Evolutionary conservation across 2,888 invertebrate genomes (phyloP).

Genomic region (Drosophila dives): DNA sequence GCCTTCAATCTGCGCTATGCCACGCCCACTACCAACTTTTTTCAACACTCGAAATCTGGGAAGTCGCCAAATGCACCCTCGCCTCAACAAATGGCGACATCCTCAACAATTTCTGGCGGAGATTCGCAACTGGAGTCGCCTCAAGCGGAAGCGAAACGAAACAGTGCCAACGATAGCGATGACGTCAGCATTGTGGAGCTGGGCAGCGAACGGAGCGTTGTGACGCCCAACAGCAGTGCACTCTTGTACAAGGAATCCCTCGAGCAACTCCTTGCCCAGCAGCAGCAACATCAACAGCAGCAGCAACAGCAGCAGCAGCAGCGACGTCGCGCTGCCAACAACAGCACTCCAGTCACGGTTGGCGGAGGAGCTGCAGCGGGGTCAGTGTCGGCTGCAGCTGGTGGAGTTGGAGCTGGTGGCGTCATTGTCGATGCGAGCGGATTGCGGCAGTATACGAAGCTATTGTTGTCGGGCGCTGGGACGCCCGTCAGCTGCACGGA

Average conservation of each 20-base stretch:
- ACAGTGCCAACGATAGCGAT: conserved; percentile 49
- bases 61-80: conserved; percentile 75
- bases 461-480: conserved; percentile 71
- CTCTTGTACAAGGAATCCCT: conserved; percentile 70
- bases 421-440: conserved; percentile 77
- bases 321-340: conserved; percentile 68
- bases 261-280: conserved; percentile 66
- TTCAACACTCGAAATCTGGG: conserved; percentile 59
- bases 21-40: conserved; percentile 59
- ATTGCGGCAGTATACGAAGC: conserved; percentile 80
- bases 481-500: conserved; percentile 81
- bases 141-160: conserved; percentile 44
- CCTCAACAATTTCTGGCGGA: conserved; percentile 45
- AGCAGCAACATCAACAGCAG: conserved; percentile 43
- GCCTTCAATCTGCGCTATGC: conserved; percentile 65
- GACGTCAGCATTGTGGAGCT: conserved; percentile 66
- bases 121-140: conserved; percentile 37
- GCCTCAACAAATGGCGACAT: conserved; percentile 79
- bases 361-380: not conserved
- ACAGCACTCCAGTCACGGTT: conserved; percentile 62
- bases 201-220: conserved; percentile 52
- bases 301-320: conserved; percentile 48
- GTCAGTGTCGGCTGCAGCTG: conserved; percentile 10
- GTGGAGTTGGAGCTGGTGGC: conserved; percentile 28
- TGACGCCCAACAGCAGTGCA: conserved; percentile 60